Evolutionary conservation across 2,888 invertebrate genomes (phyloP).

Genomic region (Standfussiana lucernea): DNA sequence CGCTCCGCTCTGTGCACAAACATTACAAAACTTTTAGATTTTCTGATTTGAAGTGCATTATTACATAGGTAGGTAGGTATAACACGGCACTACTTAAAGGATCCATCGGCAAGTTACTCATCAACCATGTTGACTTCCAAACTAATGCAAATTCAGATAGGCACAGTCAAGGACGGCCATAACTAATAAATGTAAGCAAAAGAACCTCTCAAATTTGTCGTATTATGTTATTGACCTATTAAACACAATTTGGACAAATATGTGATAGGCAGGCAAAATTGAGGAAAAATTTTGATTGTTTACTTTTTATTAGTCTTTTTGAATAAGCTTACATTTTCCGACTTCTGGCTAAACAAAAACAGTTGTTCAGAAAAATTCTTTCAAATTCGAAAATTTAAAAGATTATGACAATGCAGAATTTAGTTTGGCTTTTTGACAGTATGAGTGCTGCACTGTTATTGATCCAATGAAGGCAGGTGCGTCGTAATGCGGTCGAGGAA

Average conservation of each 20-base stretch:
- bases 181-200: background rate
- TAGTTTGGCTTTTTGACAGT: too few relatives aligned
- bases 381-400: too few relatives aligned
- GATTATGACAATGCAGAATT: too few relatives aligned
- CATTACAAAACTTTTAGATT: conserved; percentile 12
- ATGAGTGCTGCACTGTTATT: background rate
- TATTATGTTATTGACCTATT: background rate
- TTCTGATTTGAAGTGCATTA: background rate
- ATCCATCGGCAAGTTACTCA: background rate
- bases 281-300: background rate
- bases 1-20: conserved; percentile 81
- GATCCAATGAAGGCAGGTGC: background rate
- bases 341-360: background rate
- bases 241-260: background rate
- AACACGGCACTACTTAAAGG: background rate
- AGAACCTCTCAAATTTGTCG: background rate
- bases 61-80: background rate
- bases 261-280: background rate
- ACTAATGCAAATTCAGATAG: background rate
- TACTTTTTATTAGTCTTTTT: background rate
- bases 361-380: too few relatives aligned
- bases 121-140: background rate
- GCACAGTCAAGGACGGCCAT: background rate
- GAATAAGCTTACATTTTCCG: background rate
- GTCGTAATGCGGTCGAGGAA: background rate